phyloP scores from a whole-genome alignment of 2,797 vertebrate genomes.

The Synanceia verrucosa region DNA sequence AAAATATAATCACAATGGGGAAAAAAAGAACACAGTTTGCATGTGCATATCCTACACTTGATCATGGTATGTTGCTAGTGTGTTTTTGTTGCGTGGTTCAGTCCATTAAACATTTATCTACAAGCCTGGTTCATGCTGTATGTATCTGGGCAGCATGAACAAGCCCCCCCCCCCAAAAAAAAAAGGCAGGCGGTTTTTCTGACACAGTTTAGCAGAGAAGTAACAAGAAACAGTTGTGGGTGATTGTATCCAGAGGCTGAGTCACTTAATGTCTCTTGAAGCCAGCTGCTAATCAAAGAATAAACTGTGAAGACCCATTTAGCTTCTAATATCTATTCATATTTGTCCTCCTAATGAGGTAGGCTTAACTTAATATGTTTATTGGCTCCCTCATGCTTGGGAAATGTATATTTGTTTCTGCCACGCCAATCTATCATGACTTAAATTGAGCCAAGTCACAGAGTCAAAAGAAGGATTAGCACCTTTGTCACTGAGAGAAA shows the following conservation, averaged over 20 bases:
- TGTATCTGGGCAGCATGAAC: background rate
- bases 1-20: background rate
- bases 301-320: slow-evolving; percentile 37
- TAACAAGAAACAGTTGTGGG: background rate
- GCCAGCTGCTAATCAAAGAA: slow-evolving; percentile 24
- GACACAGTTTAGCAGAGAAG: background rate
- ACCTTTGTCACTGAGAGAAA: slow-evolving; percentile 68
- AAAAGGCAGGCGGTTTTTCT: background rate
- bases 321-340: slow-evolving; percentile 37
- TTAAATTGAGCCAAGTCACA: slow-evolving; percentile 52
- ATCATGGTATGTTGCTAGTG: background rate
- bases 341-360: slow-evolving; percentile 47
- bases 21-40: background rate
- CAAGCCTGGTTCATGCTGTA: background rate
- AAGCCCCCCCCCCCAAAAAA: background rate
- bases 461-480: slow-evolving; percentile 67
- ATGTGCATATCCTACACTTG: background rate
- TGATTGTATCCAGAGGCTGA: slow-evolving; percentile 11
- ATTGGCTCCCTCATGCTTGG: slow-evolving; percentile 40
- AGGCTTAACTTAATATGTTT: slow-evolving; percentile 56
- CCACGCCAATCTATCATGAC: slow-evolving; percentile 49
- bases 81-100: background rate
- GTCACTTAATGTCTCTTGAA: slow-evolving; percentile 18
- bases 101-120: background rate
- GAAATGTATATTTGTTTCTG: slow-evolving; percentile 42